These are phyloP conservation scores for Acrobasis repandana DNA, from an alignment of 2,888 invertebrate species.

Conservation along the genomic window DNA sequence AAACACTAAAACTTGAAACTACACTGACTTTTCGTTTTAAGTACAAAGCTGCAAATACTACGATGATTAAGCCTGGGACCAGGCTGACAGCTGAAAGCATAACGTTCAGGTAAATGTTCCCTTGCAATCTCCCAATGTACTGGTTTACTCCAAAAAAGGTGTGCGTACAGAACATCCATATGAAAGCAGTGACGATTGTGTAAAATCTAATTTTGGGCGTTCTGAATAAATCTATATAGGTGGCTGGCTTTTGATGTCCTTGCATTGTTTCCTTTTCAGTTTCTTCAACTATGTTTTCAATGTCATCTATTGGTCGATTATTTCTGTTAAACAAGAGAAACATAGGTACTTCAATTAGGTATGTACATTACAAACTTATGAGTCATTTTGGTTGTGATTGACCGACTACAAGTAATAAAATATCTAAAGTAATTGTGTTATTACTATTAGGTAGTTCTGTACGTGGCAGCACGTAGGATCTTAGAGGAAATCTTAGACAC, in stretches of 20 bases:
- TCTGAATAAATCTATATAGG: constrained; percentile 84
- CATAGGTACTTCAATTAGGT: background rate
- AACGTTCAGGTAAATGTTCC: constrained; percentile 91
- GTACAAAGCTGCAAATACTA: constrained; percentile 53
- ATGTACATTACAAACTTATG: no score
- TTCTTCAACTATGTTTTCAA: constrained; percentile 47
- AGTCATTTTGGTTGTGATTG: no score
- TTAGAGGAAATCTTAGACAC: no score
- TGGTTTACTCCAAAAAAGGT: constrained; percentile 92
- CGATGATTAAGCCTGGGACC: constrained; percentile 53
- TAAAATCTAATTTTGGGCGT: constrained; percentile 87
- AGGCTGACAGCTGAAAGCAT: constrained; percentile 84
- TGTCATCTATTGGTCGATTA: constrained; percentile 41
- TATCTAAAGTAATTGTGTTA: no score
- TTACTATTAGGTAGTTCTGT: no score
- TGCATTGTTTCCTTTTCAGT: constrained; percentile 35
- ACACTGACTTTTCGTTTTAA: constrained; percentile 59
- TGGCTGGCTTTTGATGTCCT: constrained; percentile 29
- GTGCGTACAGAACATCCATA: constrained; percentile 91
- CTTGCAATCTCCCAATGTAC: constrained; percentile 88
- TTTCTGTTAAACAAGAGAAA: constrained; percentile 38
- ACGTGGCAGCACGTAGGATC: no score
- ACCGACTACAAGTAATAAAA: no score
- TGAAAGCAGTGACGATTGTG: constrained; percentile 85
- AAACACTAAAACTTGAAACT: constrained; percentile 51